phyloP scores from a whole-genome alignment of 2,888 invertebrate species.

The Sinelater perroti region DNA sequence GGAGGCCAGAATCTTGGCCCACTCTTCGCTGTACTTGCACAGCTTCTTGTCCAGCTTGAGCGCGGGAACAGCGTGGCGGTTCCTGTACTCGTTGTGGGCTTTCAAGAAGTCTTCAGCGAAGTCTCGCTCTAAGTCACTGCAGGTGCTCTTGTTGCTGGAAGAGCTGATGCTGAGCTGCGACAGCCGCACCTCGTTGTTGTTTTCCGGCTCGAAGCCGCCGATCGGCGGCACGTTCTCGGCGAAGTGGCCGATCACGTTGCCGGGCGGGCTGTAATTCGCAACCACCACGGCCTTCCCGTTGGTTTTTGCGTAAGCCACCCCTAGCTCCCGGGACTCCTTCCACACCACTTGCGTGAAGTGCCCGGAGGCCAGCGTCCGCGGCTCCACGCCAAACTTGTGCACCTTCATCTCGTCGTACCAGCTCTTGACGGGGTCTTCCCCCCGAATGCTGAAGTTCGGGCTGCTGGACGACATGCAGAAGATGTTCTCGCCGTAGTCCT shows the following conservation, averaged over 20 bases:
- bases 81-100: conserved; percentile 78
- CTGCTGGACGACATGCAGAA: conserved; percentile 75
- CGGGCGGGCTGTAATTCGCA: conserved; percentile 89
- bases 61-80: conserved; percentile 73
- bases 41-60: conserved; percentile 72
- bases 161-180: conserved; percentile 56
- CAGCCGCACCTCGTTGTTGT: conserved; percentile 55
- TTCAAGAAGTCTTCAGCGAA: conserved; percentile 78
- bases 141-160: conserved; percentile 22
- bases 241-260: conserved; percentile 81
- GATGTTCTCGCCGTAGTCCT: conserved; percentile 72
- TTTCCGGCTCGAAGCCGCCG: conserved; percentile 55
- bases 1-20: conserved; percentile 75
- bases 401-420: conserved; percentile 82
- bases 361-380: conserved; percentile 70
- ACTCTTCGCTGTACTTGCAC: conserved; percentile 74
- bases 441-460: conserved; percentile 70
- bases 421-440: conserved; percentile 74
- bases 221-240: conserved; percentile 76
- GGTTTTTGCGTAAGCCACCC: conserved; percentile 74
- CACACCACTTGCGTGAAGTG: conserved; percentile 85
- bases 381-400: conserved; percentile 74
- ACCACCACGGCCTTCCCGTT: conserved; percentile 83
- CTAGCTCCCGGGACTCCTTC: conserved; percentile 77
- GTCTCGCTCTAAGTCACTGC: conserved; percentile 52